phyloP scores from a whole-genome alignment of 2,113 vertebrate genomes.

The Vireo altiloquus region DNA sequence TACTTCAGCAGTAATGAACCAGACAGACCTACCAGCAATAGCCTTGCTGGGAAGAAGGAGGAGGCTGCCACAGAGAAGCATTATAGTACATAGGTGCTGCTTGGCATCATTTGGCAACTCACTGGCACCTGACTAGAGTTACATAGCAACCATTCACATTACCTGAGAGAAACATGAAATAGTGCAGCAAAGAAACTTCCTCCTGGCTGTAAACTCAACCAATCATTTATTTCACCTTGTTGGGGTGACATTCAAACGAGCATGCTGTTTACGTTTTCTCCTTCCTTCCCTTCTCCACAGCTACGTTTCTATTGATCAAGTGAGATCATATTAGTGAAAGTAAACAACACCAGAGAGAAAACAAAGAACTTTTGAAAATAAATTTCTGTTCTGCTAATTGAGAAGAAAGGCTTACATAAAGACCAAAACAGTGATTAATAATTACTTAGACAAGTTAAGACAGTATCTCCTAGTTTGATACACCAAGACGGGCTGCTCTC shows the following conservation, averaged over 20 bases:
- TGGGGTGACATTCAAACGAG: not conserved
- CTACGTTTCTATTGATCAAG: not conserved
- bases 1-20: not conserved
- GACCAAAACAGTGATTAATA: not conserved
- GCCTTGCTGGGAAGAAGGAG: not conserved
- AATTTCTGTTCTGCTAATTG: not conserved
- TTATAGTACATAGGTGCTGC: rapidly evolving
- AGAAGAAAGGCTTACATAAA: not conserved
- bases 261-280: not conserved
- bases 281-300: not conserved
- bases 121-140: not conserved
- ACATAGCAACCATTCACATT: not conserved
- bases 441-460: not conserved
- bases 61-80: not conserved
- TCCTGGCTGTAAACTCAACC: not conserved
- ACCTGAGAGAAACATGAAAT: not conserved
- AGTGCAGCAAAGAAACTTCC: not conserved
- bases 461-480: not conserved
- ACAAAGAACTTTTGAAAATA: not conserved
- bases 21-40: not conserved
- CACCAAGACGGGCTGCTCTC: not conserved
- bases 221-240: not conserved
- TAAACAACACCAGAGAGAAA: not conserved
- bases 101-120: not conserved
- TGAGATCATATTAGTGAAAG: not conserved